Base-by-base conservation (phyloP, 2,113 vertebrate genomes). In the Megaceryle torquata region DNA sequence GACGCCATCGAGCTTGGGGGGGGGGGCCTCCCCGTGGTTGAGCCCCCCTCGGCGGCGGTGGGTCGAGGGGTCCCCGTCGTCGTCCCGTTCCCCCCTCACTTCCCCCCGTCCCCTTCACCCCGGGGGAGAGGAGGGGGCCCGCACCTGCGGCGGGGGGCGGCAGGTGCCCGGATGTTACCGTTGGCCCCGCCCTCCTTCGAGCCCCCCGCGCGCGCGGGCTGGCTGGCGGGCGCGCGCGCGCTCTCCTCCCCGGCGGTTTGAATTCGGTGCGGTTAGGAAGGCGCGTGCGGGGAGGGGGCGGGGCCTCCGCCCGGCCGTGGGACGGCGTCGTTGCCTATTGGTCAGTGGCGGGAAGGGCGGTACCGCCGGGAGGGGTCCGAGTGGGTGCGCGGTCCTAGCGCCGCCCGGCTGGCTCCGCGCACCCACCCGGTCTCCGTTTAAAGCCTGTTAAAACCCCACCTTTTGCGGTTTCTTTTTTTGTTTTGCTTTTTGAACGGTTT, bases 241-340 rank as follows among this genome's bases (percentile, higher is more conserved):
- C 21, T 5, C 21, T 13, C 15, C 77, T 60, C 82, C 57, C 77
- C 53, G 57, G 81, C 91, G 14, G 85, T 96, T 93, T 69, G 41
- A 95, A 96, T 97, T 97, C 93, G 77, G 93, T 94, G 96, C 97
- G 96, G 97, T 95, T 91, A 81, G 95, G 76, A 94, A 96, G 96
- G 95, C 70, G 77, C 77, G 96, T 93, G 97, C 97, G 83, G 88
- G 78, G 57, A 37, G 71, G 95, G 96, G 82, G 97, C 92, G 94
- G 96, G 96, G 97, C 89, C 13, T 54, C 44, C 39, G 11, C 59
- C 50, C 5, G 8, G 50, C 48, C 56, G 21, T 54, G 84, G 48
- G 22, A 19, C 54, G 61, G 81, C 22, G 65, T 77, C 26, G 70
- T 26, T 9, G 48, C 54, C 70, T 50, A 97, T 97, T 97, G 96